Evolutionary conservation across 2,888 invertebrate genomes (phyloP), one percentile per base, ranked within the genome.

Genomic region (Tipula confusa): DNA sequence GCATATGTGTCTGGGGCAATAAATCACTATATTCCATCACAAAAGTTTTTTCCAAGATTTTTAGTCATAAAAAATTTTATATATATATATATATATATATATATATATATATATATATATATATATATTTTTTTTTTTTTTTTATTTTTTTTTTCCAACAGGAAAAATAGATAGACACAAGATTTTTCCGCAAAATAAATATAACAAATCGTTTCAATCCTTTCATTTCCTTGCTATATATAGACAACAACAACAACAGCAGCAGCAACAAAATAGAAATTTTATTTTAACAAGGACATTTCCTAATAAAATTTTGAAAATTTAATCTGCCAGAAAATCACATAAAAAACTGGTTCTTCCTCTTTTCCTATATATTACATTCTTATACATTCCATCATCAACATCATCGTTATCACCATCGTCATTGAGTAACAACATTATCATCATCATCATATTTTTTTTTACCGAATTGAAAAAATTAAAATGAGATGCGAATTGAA

Each of bases 121-220:
- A 24, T 1, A 64, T 2, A 64, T 9, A 64, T n/a, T n/a, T n/a
- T n/a, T n/a, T n/a, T n/a, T n/a, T n/a, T n/a, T n/a, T n/a, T n/a
- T n/a, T n/a, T n/a, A n/a, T n/a, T n/a, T n/a, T n/a, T n/a, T n/a
- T n/a, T n/a, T n/a, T 24, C 64, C 9, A 24, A 64, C 64, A 64
- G 64, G 64, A 64, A 64, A 64, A 64, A 11, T 64, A 64, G 24
- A 64, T 43, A 43, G 43, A 43, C 64, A 64, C 64, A 64, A 64
- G 24, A 24, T 24, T 64, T 64, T 64, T 64, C 64, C 64, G 64
- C 64, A 64, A 64, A 64, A 64, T 64, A 64, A 64, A 64, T 64
- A 64, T 64, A 64, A 64, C 64, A 64, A 64, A 64, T 64, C 64
- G 64, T 64, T 64, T 64, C 64, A 64, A 64, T 64, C 64, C 64